phyloP scores from a whole-genome alignment of 2,797 vertebrate species.

The Sphenodon punctatus region DNA sequence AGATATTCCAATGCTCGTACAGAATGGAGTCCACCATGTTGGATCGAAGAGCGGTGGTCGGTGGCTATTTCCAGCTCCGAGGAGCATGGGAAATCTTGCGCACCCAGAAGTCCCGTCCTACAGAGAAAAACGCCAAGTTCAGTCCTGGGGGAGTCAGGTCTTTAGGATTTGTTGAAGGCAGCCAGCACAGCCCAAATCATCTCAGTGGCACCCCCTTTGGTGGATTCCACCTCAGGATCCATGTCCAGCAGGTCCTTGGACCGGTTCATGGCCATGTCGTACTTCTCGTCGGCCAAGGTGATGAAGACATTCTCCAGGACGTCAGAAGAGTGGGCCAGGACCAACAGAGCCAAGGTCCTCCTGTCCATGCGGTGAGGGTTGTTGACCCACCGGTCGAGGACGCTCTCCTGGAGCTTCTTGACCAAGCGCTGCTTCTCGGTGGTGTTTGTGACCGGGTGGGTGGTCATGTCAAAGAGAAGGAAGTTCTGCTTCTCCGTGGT shows the following conservation, averaged over 20 bases:
- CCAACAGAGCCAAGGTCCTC: constrained; percentile 77
- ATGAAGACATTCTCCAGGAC: constrained; percentile 81
- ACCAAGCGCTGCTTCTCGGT: constrained; percentile 82
- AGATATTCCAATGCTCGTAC: neutral
- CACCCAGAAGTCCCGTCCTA: neutral
- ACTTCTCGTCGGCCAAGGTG: constrained; percentile 76
- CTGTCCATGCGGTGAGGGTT: constrained; percentile 80
- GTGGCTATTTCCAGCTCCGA: neutral
- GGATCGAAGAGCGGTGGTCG: neutral
- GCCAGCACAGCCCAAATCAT: constrained; percentile 87
- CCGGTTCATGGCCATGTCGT: constrained; percentile 76
- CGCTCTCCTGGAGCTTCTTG: constrained; percentile 76
- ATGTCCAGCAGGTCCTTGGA: constrained; percentile 79
- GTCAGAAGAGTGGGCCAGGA: constrained; percentile 81
- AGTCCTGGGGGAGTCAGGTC: neutral
- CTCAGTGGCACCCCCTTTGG: constrained; percentile 70
- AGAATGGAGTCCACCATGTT: neutral
- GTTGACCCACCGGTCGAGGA: constrained; percentile 83
- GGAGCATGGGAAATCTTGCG: neutral
- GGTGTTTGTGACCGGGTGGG: constrained; percentile 79
- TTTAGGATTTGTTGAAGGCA: constrained; percentile 82
- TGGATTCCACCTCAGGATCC: constrained; percentile 79
- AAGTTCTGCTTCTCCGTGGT: constrained; percentile 86
- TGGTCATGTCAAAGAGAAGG: constrained; percentile 85
- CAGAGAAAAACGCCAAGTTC: neutral